Evolutionary conservation across 2,113 vertebrate genomes (phyloP), one percentile per base, ranked within the genome.

Genomic region (Progne subis): DNA sequence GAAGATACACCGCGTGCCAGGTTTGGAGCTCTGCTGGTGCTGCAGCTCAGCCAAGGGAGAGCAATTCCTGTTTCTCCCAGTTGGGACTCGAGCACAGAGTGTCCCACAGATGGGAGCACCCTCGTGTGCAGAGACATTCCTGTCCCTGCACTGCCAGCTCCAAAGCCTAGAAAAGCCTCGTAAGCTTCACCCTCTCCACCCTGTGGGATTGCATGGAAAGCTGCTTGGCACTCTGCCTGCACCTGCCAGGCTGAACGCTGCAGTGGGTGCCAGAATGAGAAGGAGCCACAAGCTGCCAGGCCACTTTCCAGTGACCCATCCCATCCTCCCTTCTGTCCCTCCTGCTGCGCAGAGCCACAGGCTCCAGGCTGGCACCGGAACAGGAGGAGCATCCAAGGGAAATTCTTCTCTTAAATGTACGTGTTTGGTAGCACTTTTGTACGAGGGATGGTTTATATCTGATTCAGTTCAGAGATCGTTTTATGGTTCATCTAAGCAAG

Each of bases 101-200:
- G 17, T 65, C 29, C 55, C 23, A 15, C 11, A 29, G 43, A 6
- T 12, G 14, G 5, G 5, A 69, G 18, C 70, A 9, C n/a, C 19
- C 41, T 65, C 0, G 0, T 34, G 65, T 12, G 9, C 6, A 5
- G 61, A 59, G 37, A 11, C 1, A 0, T 20, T 6, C 24, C 46
- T 34, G 47, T 53, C 26, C 74, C 69, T 82, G 31, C 61, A 3
- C 72, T 8, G 43, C 19, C 34, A 39, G 12, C 50, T 34, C 13
- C 37, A 18, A 41, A 68, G 13, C 20, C 47, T 41, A 7, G 75
- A 57, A 32, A 53, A 41, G 41, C 46, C 46, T 77, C 0, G 0
- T 3, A 6, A 28, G 28, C 46, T 26, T 79, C 3, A 1, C 11
- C 12, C 18, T 39, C 26, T 72, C 39, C 77, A 76, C 0, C 15